Evolutionary conservation across 2,113 vertebrate genomes (phyloP).

Genomic region (Lophotis ruficrista): DNA sequence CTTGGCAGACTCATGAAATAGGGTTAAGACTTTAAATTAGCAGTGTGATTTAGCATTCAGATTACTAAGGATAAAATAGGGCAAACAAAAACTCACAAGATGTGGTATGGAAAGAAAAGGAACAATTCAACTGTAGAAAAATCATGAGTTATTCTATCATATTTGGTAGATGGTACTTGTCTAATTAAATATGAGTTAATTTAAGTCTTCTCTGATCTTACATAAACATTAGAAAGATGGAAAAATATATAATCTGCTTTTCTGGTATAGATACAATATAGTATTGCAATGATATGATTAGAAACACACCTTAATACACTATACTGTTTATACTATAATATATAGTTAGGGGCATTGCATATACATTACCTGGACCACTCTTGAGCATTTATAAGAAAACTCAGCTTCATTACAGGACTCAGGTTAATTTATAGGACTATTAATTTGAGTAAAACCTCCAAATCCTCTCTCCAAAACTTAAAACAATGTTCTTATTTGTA

Average conservation of each 20-base stretch:
- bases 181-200: neutral
- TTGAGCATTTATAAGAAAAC: neutral
- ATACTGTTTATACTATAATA: neutral
- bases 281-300: neutral
- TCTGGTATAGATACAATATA: neutral
- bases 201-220: neutral
- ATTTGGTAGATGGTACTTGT: neutral
- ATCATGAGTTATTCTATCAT: neutral
- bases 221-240: neutral
- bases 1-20: slow-evolving; percentile 36
- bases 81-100: neutral
- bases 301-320: neutral
- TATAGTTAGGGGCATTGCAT: neutral
- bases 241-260: neutral
- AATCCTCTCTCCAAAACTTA: neutral
- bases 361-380: neutral
- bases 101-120: neutral
- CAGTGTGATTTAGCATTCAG: neutral
- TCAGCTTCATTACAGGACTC: neutral
- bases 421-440: neutral
- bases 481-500: neutral
- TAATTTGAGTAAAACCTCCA: neutral
- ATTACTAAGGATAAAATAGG: neutral
- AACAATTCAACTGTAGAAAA: neutral
- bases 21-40: slow-evolving; percentile 45